Evolutionary conservation across 2,113 vertebrate species (phyloP).

Genomic region (Bufo bufo): DNA sequence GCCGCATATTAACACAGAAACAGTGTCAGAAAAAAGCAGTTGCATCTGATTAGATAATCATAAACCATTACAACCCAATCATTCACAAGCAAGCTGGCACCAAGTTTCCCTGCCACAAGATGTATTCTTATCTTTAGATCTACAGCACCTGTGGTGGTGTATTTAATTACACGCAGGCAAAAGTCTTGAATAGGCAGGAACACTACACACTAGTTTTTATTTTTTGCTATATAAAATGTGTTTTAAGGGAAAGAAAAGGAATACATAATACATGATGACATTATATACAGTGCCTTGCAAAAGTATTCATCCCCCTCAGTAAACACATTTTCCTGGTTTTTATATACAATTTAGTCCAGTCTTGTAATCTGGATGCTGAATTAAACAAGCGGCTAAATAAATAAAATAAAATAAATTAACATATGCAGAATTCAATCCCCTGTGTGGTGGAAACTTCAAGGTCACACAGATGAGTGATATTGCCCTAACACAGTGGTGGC

Average conservation of each 20-base stretch:
- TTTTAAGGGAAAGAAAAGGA: not conserved
- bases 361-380: not conserved
- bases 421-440: no score
- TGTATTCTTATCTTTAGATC: conserved; percentile 21
- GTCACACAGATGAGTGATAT: no score
- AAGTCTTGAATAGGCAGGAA: conserved; percentile 14
- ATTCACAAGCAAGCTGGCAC: conserved; percentile 45
- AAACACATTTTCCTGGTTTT: not conserved
- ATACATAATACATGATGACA: not conserved
- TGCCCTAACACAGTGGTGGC: no score
- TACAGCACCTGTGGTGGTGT: conserved; percentile 32
- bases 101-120: conserved; percentile 6
- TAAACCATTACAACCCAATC: conserved; percentile 49
- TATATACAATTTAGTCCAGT: not conserved
- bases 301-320: not conserved
- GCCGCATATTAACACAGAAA: conserved; percentile 29
- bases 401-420: no score
- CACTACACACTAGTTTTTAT: not conserved
- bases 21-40: conserved; percentile 32
- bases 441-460: no score
- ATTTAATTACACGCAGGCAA: conserved; percentile 18
- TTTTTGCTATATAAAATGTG: not conserved
- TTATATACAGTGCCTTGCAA: not conserved
- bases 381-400: not conserved
- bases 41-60: conserved; percentile 50